Evolutionary conservation across 2,797 vertebrate species (phyloP).

Genomic region (Siniperca obscura): DNA sequence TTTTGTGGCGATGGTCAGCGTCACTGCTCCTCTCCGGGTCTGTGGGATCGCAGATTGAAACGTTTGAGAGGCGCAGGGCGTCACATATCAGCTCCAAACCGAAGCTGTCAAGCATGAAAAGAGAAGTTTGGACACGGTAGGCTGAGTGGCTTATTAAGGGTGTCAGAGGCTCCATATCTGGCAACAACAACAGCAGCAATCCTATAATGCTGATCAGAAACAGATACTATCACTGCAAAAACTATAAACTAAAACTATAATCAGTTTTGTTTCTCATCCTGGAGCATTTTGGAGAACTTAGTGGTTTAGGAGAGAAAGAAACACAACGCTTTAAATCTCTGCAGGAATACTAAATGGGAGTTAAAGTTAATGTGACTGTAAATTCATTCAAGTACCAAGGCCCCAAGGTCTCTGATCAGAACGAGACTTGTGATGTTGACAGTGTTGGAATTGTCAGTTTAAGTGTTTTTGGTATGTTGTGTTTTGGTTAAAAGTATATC

Average conservation of each 20-base stretch:
- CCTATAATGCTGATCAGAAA: conserved; percentile 4
- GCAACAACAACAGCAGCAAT: conserved; percentile 50
- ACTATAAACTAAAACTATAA: neutral
- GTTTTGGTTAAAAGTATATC: neutral
- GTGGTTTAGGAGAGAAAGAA: too few relatives aligned
- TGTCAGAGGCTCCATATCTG: conserved; percentile 58
- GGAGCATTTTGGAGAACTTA: neutral
- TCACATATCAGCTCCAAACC: conserved; percentile 49
- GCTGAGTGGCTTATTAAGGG: conserved; percentile 63
- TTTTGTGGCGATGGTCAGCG: neutral
- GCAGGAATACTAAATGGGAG: neutral
- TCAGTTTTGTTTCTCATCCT: neutral
- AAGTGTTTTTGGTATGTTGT: neutral
- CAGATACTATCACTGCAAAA: conserved; percentile 5
- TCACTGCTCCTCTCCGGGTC: neutral
- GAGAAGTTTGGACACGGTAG: conserved; percentile 67
- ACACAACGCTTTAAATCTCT: neutral
- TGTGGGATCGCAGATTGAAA: conserved; percentile 62
- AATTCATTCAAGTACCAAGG: neutral
- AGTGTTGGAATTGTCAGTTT: neutral
- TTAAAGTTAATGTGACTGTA: neutral
- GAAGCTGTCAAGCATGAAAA: conserved; percentile 70
- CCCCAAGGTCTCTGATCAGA: neutral
- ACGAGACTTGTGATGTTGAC: neutral
- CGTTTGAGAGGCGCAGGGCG: conserved; percentile 36